These are phyloP conservation scores for Chrysopilus asiliformis DNA, from an alignment of 2,888 invertebrate species.

Conservation along the genomic window DNA sequence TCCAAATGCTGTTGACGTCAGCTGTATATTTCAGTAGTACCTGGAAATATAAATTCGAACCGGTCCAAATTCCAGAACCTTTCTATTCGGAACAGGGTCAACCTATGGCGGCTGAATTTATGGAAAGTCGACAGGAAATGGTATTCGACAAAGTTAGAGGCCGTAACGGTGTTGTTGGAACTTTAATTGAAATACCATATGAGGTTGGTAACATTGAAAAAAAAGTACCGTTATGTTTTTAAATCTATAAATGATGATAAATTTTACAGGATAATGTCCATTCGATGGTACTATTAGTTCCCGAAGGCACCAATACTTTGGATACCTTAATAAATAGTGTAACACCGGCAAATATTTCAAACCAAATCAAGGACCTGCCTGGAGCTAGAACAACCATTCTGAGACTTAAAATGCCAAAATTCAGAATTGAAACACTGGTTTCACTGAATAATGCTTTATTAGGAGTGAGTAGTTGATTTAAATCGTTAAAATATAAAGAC, in stretches of 20 bases:
- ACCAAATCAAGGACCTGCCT: constrained; percentile 15
- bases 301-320: constrained; percentile 27
- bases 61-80: constrained; percentile 39
- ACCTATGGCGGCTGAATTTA: constrained; percentile 22
- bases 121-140: constrained; percentile 13
- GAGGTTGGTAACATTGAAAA: constrained; percentile 38
- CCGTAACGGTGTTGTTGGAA: constrained; percentile 44
- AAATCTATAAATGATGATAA: background rate
- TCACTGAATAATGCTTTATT: constrained; percentile 16
- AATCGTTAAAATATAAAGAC: background rate
- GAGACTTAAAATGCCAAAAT: constrained; percentile 18
- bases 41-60: constrained; percentile 17
- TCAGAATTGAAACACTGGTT: constrained; percentile 13
- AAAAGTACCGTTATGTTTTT: constrained; percentile 1
- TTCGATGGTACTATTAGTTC: constrained; percentile 38
- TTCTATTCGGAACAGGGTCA: constrained; percentile 42
- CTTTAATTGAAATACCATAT: constrained; percentile 54
- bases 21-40: constrained; percentile 20
- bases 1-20: constrained; percentile 16
- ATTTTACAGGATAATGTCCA: constrained; percentile 33
- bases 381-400: constrained; percentile 5
- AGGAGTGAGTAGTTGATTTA: constrained; percentile 1
- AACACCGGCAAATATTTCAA: constrained; percentile 25
- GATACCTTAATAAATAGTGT: constrained; percentile 26
- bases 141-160: constrained; percentile 30